Evolutionary conservation across 2,113 vertebrate genomes (phyloP).

Genomic region (Percopsis transmontana): DNA sequence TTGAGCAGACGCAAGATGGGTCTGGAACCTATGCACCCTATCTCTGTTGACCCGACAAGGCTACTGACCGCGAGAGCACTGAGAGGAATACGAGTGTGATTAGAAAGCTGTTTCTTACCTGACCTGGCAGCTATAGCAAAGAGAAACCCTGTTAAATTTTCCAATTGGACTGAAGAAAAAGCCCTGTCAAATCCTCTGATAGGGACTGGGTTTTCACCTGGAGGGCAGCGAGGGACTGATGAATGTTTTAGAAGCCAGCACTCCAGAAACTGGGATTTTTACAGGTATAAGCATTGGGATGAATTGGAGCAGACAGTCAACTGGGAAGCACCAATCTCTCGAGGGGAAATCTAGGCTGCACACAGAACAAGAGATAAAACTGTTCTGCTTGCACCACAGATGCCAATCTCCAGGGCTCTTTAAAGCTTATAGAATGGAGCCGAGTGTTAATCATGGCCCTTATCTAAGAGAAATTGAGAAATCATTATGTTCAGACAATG

Average conservation of each 20-base stretch:
- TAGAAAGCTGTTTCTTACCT: conserved; percentile 33
- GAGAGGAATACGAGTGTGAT: conserved; percentile 38
- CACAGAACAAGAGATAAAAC: conserved; percentile 36
- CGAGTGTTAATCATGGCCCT: conserved; percentile 58
- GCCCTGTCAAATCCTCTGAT: conserved; percentile 47
- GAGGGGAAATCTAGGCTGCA: conserved; percentile 58
- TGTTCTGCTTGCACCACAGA: conserved; percentile 34
- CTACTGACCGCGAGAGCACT: conserved; percentile 48
- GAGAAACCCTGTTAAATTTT: conserved; percentile 32
- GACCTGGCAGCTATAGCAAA: conserved; percentile 26
- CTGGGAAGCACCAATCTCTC: conserved; percentile 57
- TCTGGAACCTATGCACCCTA: conserved; percentile 2
- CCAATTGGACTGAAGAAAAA: conserved; percentile 29
- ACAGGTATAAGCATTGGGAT: conserved; percentile 50
- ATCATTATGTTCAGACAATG: conserved; percentile 5
- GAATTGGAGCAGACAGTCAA: conserved; percentile 66
- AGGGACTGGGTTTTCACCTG: conserved; percentile 41
- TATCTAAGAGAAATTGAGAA: conserved; percentile 35
- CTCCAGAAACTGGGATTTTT: conserved; percentile 62
- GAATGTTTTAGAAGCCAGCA: conserved; percentile 60
- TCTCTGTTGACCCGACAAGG: conserved; percentile 15
- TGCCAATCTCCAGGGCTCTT: conserved; percentile 49
- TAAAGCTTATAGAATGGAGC: conserved; percentile 43
- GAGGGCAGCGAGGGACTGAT: conserved; percentile 49
- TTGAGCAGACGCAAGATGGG: conserved; percentile 6